A percentile compares a stretch with the other conserved stretches of the same genome.
These are phyloP conservation scores for Gortyna flavago DNA, from an alignment of 2,888 invertebrate genomes.

Conservation along the genomic window DNA sequence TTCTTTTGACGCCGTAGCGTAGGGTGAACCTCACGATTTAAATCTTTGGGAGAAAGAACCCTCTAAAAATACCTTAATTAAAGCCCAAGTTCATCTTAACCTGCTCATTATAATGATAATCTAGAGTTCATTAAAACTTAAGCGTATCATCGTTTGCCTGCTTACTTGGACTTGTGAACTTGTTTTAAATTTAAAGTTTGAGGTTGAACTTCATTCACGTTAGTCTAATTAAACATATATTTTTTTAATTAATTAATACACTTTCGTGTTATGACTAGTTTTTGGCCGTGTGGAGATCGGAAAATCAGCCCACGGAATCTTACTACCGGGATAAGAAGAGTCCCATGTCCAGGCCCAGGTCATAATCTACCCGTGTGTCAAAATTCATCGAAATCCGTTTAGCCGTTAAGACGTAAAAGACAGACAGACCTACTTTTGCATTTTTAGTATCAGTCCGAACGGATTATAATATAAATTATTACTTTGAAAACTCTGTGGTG, in stretches of 20 bases:
- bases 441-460: too few relatives aligned
- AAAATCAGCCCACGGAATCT: too few relatives aligned
- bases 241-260: too few relatives aligned
- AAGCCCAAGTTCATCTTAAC: not conserved
- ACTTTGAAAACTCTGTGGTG: not conserved
- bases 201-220: not conserved
- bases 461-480: not conserved
- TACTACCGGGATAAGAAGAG: too few relatives aligned
- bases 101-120: slow-evolving; percentile 35
- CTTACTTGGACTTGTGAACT: not conserved
- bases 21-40: not conserved
- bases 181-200: slow-evolving; percentile 19
- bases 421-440: too few relatives aligned
- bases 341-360: too few relatives aligned
- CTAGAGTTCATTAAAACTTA: slow-evolving; percentile 36
- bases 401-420: too few relatives aligned
- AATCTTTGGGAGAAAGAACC: not conserved
- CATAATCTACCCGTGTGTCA: too few relatives aligned
- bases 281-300: too few relatives aligned
- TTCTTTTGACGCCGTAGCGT: not conserved
- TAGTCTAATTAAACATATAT: not conserved
- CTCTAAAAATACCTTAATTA: slow-evolving; percentile 26
- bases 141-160: slow-evolving; percentile 1
- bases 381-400: too few relatives aligned
- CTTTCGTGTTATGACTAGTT: too few relatives aligned